Base-by-base conservation (phyloP, 2,113 vertebrate species). In the Dasypus novemcinctus region DNA sequence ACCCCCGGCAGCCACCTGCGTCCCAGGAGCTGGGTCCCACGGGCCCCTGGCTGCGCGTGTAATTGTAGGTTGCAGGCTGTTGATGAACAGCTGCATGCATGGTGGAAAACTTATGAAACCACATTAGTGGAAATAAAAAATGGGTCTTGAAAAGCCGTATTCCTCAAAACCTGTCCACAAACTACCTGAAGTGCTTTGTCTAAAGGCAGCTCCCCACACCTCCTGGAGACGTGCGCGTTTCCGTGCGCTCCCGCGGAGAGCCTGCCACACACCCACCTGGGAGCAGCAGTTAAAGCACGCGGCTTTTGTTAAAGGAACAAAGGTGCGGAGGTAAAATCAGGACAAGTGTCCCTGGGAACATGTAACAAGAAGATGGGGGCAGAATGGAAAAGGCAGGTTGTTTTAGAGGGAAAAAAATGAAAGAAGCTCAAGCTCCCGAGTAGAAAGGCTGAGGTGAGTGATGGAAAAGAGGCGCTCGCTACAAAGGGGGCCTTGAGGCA, bases 371-470 rank as follows among this genome's bases (percentile, higher is more conserved):
- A 72, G 91, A 84, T 71, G 89, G 92, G 92, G 88, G 87, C 52
- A 91, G 59, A 80, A 90, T 25, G 81, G 57, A 66, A 97, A 97
- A 64, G 88, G 71, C 15, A 80, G 66, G 82, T 31, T 94, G 97
- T 97, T 97, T 95, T 74, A 97, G 59, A 72, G 75, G 75, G 86
- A 63, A 81, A 95, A 93, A 74, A 93, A n/a, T 68, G 41, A 95
- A 92, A 95, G 97, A 80, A 94, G 94, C 0, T 68, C 84, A 31
- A 23, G 90, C 75, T 86, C 71, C 79, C 92, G 57, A 93, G 78
- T 46, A 71, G 71, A 97, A 97, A 97, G 54, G 84, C 96, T 98
- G 72, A 97, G 92, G 91, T 95, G 82, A 59, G 68, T 27, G 87
- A 97, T 33, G 57, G 41, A 86, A 93, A 81, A 23, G 52, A 95